phyloP scores from a whole-genome alignment of 2,888 invertebrate genomes.

The Cylloceria caligata region DNA sequence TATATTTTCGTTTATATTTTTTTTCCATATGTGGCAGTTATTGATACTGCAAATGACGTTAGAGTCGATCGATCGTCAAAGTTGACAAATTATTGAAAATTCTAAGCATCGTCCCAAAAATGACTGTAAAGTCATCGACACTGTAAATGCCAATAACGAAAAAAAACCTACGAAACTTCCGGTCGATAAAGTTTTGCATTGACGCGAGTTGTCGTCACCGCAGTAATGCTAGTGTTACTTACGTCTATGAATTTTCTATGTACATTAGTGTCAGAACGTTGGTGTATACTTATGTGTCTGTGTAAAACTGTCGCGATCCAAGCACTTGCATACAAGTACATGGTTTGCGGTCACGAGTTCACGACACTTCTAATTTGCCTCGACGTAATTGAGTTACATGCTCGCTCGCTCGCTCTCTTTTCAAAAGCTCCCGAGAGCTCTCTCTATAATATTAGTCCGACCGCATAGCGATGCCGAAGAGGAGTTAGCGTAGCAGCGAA shows the following conservation, averaged over 20 bases:
- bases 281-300: background rate
- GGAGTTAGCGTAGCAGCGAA: slow-evolving; percentile 35
- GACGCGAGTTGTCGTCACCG: slow-evolving; percentile 1
- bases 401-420: slow-evolving; percentile 57
- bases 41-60: background rate
- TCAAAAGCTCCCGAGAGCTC: slow-evolving; percentile 21
- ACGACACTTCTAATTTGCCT: slow-evolving; percentile 66
- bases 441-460: slow-evolving; percentile 43
- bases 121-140: slow-evolving; percentile 28
- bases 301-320: slow-evolving; percentile 12
- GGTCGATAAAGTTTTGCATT: slow-evolving; percentile 17
- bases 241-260: slow-evolving; percentile 21
- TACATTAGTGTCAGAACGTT: background rate
- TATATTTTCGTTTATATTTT: no score
- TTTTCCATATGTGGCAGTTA: no score
- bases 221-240: background rate
- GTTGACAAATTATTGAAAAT: background rate
- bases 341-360: slow-evolving; percentile 63
- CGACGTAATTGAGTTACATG: slow-evolving; percentile 65
- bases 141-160: slow-evolving; percentile 11
- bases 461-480: slow-evolving; percentile 11
- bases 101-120: slow-evolving; percentile 6
- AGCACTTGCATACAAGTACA: slow-evolving; percentile 34
- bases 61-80: slow-evolving; percentile 19
- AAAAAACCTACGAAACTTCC: background rate